Conservation (phyloP, 2,113 vertebrate genomes). For the Callaeas wilsoni region DNA sequence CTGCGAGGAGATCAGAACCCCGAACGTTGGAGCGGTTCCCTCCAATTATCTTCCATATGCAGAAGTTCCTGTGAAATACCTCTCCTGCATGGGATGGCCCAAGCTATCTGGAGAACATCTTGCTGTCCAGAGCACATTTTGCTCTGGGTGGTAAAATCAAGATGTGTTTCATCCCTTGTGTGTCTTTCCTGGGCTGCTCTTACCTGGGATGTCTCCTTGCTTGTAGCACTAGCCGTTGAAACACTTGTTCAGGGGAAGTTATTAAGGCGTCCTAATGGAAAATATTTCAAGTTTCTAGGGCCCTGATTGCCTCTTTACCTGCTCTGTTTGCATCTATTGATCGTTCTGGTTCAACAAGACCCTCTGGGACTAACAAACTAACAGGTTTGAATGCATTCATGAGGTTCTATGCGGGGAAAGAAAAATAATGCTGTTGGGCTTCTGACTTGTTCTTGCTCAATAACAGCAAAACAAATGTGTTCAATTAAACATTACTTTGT, state of each 20-base stretch:
- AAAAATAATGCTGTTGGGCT: conserved; percentile 13
- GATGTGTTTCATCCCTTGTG: background rate
- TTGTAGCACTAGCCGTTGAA: background rate
- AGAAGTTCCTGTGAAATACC: conserved; percentile 43
- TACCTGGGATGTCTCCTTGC: background rate
- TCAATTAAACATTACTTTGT: conserved; percentile 46
- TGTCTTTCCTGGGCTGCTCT: background rate
- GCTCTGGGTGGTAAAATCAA: background rate
- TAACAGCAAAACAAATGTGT: conserved; percentile 35
- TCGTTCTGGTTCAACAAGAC: background rate
- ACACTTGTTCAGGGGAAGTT: background rate
- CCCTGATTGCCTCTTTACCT: conserved; percentile 30
- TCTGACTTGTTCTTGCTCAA: conserved; percentile 16
- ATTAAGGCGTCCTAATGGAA: background rate
- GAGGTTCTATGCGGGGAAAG: background rate
- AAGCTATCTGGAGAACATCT: background rate
- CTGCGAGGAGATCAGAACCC: conserved; percentile 59
- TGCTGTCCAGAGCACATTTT: background rate
- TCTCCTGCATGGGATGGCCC: background rate
- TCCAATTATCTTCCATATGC: conserved; percentile 14
- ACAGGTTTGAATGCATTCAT: conserved; percentile 32
- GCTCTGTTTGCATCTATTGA: conserved; percentile 45
- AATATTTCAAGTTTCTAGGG: conserved; percentile 13
- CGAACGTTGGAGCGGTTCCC: conserved; percentile 3
- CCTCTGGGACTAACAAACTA: conserved; percentile 15